phyloP scores from a whole-genome alignment of 1,140 invertebrate genomes.

The Asobara japonica region DNA sequence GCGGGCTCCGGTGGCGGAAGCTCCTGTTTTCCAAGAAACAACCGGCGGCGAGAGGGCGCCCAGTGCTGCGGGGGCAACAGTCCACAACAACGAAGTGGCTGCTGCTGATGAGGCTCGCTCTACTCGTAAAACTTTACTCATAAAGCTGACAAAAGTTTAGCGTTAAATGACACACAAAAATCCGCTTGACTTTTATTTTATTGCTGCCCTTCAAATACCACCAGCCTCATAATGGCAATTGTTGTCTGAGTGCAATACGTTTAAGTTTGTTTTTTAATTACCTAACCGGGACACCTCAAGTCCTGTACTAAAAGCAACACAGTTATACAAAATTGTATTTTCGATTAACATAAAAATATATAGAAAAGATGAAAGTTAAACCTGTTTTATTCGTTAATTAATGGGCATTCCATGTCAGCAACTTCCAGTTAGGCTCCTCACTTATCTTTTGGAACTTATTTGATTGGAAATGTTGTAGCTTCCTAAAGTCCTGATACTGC shows the following conservation, averaged over 20 bases:
- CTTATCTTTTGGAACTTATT: no score
- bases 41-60: conserved; percentile 26
- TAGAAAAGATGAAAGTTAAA: no score
- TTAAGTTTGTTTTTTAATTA: no score
- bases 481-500: no score
- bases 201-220: not conserved
- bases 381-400: no score
- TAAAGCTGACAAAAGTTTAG: conserved; percentile 1
- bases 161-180: conserved; percentile 5
- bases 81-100: conserved; percentile 33
- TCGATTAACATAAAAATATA: no score
- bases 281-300: no score
- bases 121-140: not conserved
- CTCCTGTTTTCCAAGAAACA: conserved; percentile 42
- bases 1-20: conserved; percentile 31
- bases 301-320: no score
- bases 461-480: no score
- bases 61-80: conserved; percentile 40
- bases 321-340: no score
- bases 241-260: not conserved
- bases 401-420: no score
- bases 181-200: not conserved
- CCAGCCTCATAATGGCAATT: not conserved
- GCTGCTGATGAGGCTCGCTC: conserved; percentile 29
- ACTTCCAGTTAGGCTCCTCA: no score